These are phyloP conservation scores for Syrista parreyssii DNA, from an alignment of 2,888 invertebrate species.

Conservation along the genomic window DNA sequence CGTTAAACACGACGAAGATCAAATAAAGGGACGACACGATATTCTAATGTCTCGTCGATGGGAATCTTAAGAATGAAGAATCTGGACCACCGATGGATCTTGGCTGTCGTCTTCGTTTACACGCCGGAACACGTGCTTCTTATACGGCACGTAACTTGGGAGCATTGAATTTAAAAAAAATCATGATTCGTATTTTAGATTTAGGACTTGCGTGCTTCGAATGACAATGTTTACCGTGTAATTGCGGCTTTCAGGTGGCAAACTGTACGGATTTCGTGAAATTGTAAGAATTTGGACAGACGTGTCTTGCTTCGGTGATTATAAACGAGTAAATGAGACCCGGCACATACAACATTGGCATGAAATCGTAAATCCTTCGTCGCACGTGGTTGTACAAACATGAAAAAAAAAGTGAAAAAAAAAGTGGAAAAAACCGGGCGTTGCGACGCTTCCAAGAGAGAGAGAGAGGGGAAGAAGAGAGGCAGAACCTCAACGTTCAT, in stretches of 20 bases:
- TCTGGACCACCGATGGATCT: not conserved
- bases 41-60: not conserved
- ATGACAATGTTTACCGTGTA: not conserved
- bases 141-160: not conserved
- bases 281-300: not conserved
- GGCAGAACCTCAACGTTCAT: not conserved
- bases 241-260: not conserved
- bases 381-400: not conserved
- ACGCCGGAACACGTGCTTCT: not conserved
- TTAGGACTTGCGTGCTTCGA: not conserved
- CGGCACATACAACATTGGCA: not conserved
- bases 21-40: not conserved
- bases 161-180: not conserved
- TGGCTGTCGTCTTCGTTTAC: too few species aligned
- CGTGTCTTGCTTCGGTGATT: not conserved
- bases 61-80: not conserved
- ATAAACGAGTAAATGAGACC: not conserved
- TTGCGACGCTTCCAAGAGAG: not conserved
- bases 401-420: not conserved
- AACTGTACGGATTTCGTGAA: not conserved
- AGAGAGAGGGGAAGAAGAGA: not conserved
- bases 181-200: not conserved
- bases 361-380: not conserved
- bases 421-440: not conserved
- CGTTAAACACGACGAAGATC: not conserved